phyloP scores from a whole-genome alignment of 2,888 invertebrate species.

The Xylota sylvarum region DNA sequence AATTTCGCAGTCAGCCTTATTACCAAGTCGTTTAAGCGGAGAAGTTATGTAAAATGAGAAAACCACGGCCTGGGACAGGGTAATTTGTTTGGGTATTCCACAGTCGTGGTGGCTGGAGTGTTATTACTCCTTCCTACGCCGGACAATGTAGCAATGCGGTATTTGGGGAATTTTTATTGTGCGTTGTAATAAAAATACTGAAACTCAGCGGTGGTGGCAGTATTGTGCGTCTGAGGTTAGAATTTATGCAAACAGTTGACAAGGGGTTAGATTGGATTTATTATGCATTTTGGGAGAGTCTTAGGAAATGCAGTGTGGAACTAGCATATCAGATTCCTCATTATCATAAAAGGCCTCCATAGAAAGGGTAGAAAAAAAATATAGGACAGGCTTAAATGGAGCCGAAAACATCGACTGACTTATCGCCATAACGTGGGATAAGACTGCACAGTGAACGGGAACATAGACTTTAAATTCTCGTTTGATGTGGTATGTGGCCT shows the following conservation, averaged over 20 bases:
- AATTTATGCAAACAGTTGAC: conserved; percentile 22
- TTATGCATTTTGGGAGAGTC: not conserved
- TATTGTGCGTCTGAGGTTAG: conserved; percentile 2
- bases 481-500: too few relatives aligned
- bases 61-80: conserved; percentile 37
- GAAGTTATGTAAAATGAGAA: conserved; percentile 58
- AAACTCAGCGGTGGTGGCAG: conserved; percentile 28
- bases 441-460: too few relatives aligned
- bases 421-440: too few relatives aligned
- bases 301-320: too few relatives aligned
- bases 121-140: conserved; percentile 34
- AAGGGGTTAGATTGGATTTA: not conserved
- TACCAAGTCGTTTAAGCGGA: conserved; percentile 39
- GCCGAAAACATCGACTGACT: too few relatives aligned
- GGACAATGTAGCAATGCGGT: conserved; percentile 13
- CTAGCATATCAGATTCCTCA: too few relatives aligned
- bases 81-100: conserved; percentile 48
- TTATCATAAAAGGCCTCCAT: too few relatives aligned
- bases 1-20: conserved; percentile 46
- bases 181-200: conserved; percentile 69
- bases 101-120: not conserved
- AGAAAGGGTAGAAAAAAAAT: too few relatives aligned
- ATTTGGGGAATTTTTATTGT: conserved; percentile 59
- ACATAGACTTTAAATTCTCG: too few relatives aligned
- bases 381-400: too few relatives aligned